Percentiles rank a stretch among this genome's conserved stretches.
phyloP scores from a whole-genome alignment of 1,140 invertebrate species.

The Heliothis subflexa region DNA sequence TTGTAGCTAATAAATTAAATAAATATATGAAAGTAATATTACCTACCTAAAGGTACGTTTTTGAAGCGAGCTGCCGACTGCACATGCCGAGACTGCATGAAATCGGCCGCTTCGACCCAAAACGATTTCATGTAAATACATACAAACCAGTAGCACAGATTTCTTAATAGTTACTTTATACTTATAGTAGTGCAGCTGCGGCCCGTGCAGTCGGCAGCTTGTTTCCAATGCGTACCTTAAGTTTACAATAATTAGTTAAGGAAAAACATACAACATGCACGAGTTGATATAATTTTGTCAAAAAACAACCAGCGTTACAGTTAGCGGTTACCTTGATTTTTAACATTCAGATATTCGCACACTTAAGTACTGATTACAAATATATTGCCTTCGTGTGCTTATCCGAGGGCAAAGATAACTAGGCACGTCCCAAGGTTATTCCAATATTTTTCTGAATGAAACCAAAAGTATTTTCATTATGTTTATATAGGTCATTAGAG shows the following conservation, averaged over 20 bases:
- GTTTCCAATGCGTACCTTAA: not conserved
- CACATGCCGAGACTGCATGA: no score
- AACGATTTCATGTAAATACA: no score
- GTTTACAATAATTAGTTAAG: not conserved
- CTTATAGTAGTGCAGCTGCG: no score
- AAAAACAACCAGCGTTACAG: no score
- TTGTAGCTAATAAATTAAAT: not conserved
- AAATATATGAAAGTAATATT: not conserved
- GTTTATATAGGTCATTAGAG: no score
- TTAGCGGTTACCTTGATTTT: slow-evolving; percentile 6
- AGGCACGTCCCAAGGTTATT: not conserved
- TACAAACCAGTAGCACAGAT: no score
- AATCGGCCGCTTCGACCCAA: no score
- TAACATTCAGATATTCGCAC: not conserved
- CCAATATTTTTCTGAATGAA: not conserved
- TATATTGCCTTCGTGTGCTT: slow-evolving; percentile 9
- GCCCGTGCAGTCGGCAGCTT: no score
- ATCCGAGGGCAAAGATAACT: slow-evolving; percentile 18
- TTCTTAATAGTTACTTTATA: no score
- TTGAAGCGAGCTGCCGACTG: no score
- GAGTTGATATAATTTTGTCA: no score
- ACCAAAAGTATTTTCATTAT: not conserved
- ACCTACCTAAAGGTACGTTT: not conserved
- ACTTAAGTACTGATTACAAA: not conserved
- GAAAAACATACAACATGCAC: no score